A percentile compares a stretch with the other conserved stretches of the same genome.
Evolutionary conservation across 1,140 invertebrate species (phyloP).

Genomic region (Listronotus oregonensis): DNA sequence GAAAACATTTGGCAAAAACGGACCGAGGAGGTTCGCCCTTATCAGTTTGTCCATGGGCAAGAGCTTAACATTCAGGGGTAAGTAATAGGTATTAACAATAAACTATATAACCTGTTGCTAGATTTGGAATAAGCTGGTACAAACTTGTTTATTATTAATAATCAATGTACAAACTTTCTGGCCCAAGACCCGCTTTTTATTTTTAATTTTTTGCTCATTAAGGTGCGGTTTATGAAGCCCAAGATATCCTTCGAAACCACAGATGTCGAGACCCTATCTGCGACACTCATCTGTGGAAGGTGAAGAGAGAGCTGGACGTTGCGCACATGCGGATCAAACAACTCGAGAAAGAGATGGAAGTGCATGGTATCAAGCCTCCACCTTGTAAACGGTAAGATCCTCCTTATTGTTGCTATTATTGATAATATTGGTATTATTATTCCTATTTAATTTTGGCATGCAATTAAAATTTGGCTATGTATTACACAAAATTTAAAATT

Average conservation of each 20-base stretch:
- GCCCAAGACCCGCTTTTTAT: no score
- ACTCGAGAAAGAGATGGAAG: conserved; percentile 81
- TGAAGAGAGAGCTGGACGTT: conserved; percentile 85
- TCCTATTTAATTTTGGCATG: no score
- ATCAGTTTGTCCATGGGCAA: conserved; percentile 81
- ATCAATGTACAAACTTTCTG: no score
- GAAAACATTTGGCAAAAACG: conserved; percentile 85
- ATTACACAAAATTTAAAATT: no score
- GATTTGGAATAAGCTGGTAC: no score
- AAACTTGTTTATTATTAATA: no score
- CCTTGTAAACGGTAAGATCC: conserved; percentile 57
- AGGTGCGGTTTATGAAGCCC: conserved; percentile 86
- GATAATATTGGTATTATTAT: no score
- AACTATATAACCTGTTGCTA: no score
- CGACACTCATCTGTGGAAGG: conserved; percentile 85
- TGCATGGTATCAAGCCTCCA: conserved; percentile 76
- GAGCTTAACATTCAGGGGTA: conserved; percentile 50
- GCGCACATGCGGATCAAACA: conserved; percentile 81
- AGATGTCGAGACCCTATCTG: conserved; percentile 79
- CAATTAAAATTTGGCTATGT: no score
- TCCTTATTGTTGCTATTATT: neutral
- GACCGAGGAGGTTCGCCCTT: conserved; percentile 83
- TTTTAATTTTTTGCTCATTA: conserved; percentile 59
- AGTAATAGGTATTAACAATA: conserved; percentile 5
- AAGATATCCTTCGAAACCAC: conserved; percentile 65